Percentiles rank a stretch among this genome's conserved stretches.
These are phyloP conservation scores for Rhombomys opimus DNA, from an alignment of 2,113 vertebrate species.

Conservation along the genomic window DNA sequence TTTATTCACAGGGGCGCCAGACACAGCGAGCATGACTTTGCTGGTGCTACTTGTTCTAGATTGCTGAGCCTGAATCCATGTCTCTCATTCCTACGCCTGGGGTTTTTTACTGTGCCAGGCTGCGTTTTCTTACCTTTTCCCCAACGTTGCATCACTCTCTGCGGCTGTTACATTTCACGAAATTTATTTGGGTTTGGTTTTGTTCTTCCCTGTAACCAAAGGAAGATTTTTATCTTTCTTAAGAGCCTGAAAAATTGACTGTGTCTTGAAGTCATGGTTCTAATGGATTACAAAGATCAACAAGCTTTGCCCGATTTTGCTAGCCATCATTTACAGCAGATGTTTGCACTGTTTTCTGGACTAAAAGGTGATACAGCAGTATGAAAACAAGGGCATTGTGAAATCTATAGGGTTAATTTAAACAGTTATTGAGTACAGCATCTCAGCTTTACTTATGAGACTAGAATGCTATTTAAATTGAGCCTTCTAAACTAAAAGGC, in stretches of 20 bases:
- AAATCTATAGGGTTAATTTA: not conserved
- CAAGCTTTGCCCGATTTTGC: not conserved
- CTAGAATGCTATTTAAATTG: slow-evolving; percentile 3
- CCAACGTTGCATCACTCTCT: not conserved
- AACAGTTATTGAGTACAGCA: not conserved
- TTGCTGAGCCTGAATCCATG: not conserved
- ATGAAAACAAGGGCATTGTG: not conserved
- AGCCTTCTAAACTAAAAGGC: not conserved
- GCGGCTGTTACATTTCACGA: not conserved
- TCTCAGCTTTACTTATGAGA: not conserved
- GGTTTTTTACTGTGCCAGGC: not conserved
- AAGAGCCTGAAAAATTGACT: not conserved
- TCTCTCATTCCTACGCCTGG: not conserved
- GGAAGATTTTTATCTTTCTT: slow-evolving; percentile 56
- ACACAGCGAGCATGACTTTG: not conserved
- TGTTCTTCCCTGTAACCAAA: not conserved
- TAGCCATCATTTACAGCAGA: slow-evolving; percentile 31
- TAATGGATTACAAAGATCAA: slow-evolving; percentile 30
- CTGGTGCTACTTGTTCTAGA: not conserved
- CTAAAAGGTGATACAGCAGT: not conserved
- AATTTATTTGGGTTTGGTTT: slow-evolving; percentile 33
- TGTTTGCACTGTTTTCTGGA: not conserved
- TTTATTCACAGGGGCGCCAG: not conserved
- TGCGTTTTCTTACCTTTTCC: not conserved
- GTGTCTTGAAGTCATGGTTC: slow-evolving; percentile 35